Conservation (phyloP, 2,888 invertebrate genomes). For the Polymixis flavicincta region DNA sequence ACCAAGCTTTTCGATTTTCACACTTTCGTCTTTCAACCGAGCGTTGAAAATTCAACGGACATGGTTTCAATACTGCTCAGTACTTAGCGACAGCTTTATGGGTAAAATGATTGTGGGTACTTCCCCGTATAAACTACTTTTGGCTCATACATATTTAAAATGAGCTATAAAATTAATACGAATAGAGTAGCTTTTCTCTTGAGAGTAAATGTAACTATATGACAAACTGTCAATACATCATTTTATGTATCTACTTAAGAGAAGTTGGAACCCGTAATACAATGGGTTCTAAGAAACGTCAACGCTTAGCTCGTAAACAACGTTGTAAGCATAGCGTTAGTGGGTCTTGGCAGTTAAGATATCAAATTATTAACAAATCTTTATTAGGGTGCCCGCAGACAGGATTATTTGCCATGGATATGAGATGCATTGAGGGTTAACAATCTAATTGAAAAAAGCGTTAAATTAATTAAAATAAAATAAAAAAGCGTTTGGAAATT, state of each 20-base stretch:
- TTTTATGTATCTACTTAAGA: slow-evolving; percentile 21
- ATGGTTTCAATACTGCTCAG: not conserved
- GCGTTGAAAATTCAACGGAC: not conserved
- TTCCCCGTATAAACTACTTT: slow-evolving; percentile 24
- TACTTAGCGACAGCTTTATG: not conserved
- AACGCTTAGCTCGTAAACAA: slow-evolving; percentile 23
- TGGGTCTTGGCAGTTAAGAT: slow-evolving; percentile 11
- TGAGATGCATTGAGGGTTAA: not conserved
- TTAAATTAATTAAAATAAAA: too few relatives aligned
- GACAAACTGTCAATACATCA: slow-evolving; percentile 3
- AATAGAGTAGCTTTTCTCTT: slow-evolving; percentile 11
- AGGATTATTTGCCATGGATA: not conserved
- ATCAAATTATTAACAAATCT: slow-evolving; percentile 4
- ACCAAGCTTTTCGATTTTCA: not conserved
- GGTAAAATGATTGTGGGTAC: not conserved
- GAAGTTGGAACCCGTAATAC: not conserved
- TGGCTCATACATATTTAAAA: not conserved
- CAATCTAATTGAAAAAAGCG: too few relatives aligned
- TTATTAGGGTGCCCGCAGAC: slow-evolving; percentile 13
- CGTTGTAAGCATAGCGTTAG: not conserved
- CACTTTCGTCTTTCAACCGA: not conserved
- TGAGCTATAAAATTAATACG: fast-evolving
- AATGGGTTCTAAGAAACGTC: not conserved
- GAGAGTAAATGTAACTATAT: not conserved
- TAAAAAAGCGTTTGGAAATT: too few relatives aligned